Evolutionary conservation across 2,113 vertebrate species (phyloP).

Genomic region (Leucoraja erinaceus): DNA sequence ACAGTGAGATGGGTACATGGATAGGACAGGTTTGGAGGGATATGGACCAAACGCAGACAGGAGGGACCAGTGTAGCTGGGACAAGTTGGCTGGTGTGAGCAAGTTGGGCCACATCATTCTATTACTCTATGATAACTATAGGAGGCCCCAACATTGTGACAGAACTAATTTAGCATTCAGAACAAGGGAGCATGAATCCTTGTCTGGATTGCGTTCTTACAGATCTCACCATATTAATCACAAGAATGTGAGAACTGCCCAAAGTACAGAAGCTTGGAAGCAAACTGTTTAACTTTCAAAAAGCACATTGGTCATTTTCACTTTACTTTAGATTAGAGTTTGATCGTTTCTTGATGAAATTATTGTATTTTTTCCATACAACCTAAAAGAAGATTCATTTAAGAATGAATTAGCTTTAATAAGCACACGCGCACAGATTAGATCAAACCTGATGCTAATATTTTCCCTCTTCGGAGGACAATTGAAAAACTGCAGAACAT

Average conservation of each 20-base stretch:
- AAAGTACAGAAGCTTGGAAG: neutral
- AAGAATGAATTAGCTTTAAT: neutral
- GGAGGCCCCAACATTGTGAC: neutral
- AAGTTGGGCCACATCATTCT: too few species aligned
- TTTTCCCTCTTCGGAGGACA: neutral
- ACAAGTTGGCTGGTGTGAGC: too few species aligned
- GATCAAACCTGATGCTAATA: neutral
- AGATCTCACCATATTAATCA: neutral
- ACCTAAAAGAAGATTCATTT: neutral
- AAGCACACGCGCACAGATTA: neutral
- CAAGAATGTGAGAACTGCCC: neutral
- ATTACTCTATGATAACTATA: too few species aligned
- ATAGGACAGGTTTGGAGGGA: too few species aligned
- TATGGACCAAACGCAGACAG: too few species aligned
- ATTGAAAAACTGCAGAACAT: neutral
- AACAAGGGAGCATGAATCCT: neutral
- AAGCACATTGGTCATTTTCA: neutral
- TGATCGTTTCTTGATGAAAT: neutral
- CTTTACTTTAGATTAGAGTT: neutral
- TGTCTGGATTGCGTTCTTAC: neutral
- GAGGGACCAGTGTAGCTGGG: too few species aligned
- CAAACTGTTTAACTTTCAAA: neutral
- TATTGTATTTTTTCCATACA: neutral
- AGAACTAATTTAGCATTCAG: neutral
- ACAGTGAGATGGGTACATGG: too few species aligned